Base-by-base conservation (phyloP, 2,797 vertebrate species). In the Aselliscus stoliczkanus region DNA sequence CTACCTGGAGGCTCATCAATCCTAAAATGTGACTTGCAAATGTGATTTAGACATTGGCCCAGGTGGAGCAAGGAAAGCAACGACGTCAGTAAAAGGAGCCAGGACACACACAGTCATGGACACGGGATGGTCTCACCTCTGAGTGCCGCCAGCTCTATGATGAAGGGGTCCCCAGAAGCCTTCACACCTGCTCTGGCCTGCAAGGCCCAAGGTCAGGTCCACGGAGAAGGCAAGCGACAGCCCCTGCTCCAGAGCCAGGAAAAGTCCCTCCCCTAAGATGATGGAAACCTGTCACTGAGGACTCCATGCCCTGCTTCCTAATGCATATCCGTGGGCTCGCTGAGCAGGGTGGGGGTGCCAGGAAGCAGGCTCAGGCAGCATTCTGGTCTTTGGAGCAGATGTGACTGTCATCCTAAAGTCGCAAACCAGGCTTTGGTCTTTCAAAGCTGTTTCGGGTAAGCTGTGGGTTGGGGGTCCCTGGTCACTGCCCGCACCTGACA, bases 401-500 rank as follows among this genome's bases (percentile, higher is more conserved):
- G 2, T 7, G 44, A 44, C 34, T 7, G 25, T 31, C 27, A 14
- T 29, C 14, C 70, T 39, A 44, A 50, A 80, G 60, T 37, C 12
- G 11, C 23, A 72, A 34, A 65, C 37, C 64, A 80, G 67, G 21
- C 34, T 54, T 23, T 47, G 34, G 50, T 67, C 34, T 72, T 67
- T 69, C 44, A 62, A 52, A 56, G 42, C 31, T 31, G n/a, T 14
- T 79, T 58, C 18, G 44, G 52, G 20, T 6, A 18, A 70, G n/a
- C 3, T 0, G 29, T 15, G 4, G 58, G 20, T 29, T 37, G 2
- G 13, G 14, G 12, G 12, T 31, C 7, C 0, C 34, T 69, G 31
- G 44, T 47, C 60, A 50, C 31, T 27, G 4, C 34, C 52, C 85
- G 47, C 20, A 44, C 20, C 62, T n/a, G 9, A 31, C 44, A 54